Percentiles rank a stretch among this genome's conserved stretches.
phyloP scores from a whole-genome alignment of 2,113 vertebrate species.

The Rynchops niger region DNA sequence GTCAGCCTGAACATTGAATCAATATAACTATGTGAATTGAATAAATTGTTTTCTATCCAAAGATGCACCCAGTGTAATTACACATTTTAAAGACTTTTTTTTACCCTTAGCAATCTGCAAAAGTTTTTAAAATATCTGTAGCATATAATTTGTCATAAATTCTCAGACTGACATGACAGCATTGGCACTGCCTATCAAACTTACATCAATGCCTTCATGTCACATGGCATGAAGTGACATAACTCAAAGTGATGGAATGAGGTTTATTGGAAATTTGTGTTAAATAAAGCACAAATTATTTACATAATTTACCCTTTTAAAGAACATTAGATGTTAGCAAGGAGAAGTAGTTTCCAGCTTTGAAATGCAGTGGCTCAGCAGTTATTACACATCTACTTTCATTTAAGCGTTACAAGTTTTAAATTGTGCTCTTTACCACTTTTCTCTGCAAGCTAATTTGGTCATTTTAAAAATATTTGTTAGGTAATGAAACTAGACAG shows the following conservation, averaged over 20 bases:
- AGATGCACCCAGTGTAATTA: background rate
- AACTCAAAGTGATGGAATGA: constrained; percentile 29
- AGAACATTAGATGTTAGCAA: background rate
- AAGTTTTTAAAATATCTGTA: constrained; percentile 1
- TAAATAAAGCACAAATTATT: constrained; percentile 20
- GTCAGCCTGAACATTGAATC: background rate
- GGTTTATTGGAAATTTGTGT: constrained; percentile 16
- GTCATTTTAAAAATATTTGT: background rate
- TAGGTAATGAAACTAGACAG: background rate
- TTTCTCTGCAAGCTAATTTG: background rate
- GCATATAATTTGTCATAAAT: background rate
- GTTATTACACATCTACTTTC: background rate
- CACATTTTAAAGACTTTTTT: background rate
- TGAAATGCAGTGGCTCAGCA: background rate
- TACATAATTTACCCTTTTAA: background rate
- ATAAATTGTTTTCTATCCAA: background rate
- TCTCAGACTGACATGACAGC: background rate
- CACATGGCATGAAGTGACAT: background rate
- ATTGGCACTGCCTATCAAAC: constrained; percentile 29
- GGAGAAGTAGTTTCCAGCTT: background rate
- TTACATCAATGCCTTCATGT: background rate
- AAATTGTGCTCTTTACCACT: background rate
- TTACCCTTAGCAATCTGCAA: background rate
- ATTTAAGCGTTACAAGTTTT: background rate
- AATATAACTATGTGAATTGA: background rate